Base-by-base conservation (phyloP, 2,113 vertebrate genomes). In the Xyliphius kryptos region DNA sequence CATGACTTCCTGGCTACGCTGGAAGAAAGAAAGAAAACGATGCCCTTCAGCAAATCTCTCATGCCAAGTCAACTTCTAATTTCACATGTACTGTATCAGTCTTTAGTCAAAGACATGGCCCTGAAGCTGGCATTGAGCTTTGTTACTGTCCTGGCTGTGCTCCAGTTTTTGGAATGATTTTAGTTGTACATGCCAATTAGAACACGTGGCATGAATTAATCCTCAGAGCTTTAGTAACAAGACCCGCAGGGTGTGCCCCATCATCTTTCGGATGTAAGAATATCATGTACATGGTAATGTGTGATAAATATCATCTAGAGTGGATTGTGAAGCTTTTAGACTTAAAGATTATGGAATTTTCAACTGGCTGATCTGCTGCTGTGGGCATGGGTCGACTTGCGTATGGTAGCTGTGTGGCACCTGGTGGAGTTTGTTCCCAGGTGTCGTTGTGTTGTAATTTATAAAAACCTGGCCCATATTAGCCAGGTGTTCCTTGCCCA, bases 11-110 rank as follows among this genome's bases (percentile, higher is more conserved):
- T n/a, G 50, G 21, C 8, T 15, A n/a, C 7, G 3, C 6, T 52
- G 2, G 6, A 9, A 32, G 1, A 14, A 13, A 54, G 9, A 11
- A 54, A 36, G 26, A 54, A 54, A 36, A n/a, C 15, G 9, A 54
- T 36, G 51, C 22, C 51, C n/a, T 32, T 54, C n/a, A 16, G 22
- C 26, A 36, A 54, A 54, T 54, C 51, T 5, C n/a, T 15, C 22
- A 16, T 2, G 8, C n/a, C 26, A 36, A 53, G 51, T 15, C 1
- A 36, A 3, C 21, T 32, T 32, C 21, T n/a, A 26, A 32, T 15
- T 36, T 16, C 36, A 9, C 2, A 36, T 36, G 26, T 36, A 36
- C n/a, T n/a, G n/a, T n/a, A n/a, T 10, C 14, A 10, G 21, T 9
- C 13, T 51, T 51, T 22, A 51, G 19, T 32, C 13, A 53, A 54